These are phyloP conservation scores for Characodon lateralis DNA, from an alignment of 2,797 vertebrate genomes.

Conservation along the genomic window DNA sequence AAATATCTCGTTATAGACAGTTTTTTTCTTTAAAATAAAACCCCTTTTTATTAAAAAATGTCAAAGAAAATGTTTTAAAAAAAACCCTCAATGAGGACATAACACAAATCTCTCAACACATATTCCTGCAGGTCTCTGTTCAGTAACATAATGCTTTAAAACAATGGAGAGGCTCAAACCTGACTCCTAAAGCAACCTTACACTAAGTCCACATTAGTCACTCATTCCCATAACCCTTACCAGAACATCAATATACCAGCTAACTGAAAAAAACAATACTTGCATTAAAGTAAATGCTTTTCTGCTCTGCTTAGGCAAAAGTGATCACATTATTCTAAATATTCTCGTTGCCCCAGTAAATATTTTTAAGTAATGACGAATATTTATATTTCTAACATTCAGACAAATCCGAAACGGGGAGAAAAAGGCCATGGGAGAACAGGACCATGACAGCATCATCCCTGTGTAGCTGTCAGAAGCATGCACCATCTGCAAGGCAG, in stretches of 20 bases:
- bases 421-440: conserved; percentile 79
- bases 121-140: conserved; percentile 64
- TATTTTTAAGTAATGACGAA: conserved; percentile 32
- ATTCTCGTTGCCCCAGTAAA: conserved; percentile 14
- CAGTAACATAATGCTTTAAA: conserved; percentile 56
- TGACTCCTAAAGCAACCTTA: conserved; percentile 57
- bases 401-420: conserved; percentile 83
- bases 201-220: conserved; percentile 50
- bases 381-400: conserved; percentile 53
- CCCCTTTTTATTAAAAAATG: conserved; percentile 54
- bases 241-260: conserved; percentile 30
- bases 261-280: conserved; percentile 42
- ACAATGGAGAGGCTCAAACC: conserved; percentile 48
- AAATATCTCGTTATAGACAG: conserved; percentile 74
- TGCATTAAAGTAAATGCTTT: conserved; percentile 44
- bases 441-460: conserved; percentile 82
- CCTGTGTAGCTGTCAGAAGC: conserved; percentile 88
- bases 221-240: conserved; percentile 18
- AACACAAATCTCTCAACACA: conserved; percentile 64
- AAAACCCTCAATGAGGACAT: conserved; percentile 63
- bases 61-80: conserved; percentile 76
- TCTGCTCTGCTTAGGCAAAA: conserved; percentile 28
- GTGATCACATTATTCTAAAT: conserved; percentile 50
- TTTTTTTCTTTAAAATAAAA: conserved; percentile 72
- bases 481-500: conserved; percentile 92